Conservation (phyloP, 2,888 invertebrate species). For the Tolmerus cingulatus region DNA sequence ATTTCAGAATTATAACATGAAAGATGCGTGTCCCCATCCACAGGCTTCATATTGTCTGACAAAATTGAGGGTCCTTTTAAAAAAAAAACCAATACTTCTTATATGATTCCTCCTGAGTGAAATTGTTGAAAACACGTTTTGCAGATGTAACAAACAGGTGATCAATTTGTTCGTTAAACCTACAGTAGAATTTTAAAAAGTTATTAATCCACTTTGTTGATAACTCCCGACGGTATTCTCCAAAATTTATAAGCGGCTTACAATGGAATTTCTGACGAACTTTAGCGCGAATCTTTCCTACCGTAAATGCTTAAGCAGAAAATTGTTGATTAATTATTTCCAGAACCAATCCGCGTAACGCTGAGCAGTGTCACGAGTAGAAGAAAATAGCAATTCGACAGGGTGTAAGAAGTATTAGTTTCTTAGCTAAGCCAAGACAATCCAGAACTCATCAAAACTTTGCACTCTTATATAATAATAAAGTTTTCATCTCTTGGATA, state of each 20-base stretch:
- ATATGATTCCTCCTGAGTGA: neutral
- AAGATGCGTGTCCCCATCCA: neutral
- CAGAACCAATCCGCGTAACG: neutral
- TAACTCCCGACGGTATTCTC: neutral
- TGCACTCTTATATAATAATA: neutral
- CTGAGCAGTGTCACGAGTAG: neutral
- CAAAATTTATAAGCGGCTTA: neutral
- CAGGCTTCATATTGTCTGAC: neutral
- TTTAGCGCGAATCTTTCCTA: neutral
- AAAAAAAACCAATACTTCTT: neutral
- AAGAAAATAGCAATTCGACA: neutral
- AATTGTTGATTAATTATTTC: slow-evolving; percentile 9
- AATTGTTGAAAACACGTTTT: neutral
- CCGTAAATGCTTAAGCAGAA: neutral
- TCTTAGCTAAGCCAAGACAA: neutral
- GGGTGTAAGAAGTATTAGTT: neutral
- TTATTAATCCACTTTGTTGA: neutral
- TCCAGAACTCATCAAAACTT: slow-evolving; percentile 15
- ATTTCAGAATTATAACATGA: neutral
- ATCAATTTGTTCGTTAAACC: neutral
- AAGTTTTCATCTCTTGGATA: neutral
- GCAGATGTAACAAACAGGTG: neutral
- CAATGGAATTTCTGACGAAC: neutral
- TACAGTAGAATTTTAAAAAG: neutral
- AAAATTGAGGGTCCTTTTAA: neutral